Conservation (phyloP, 1,140 invertebrate genomes). For the Pseudomyrmex sp. region DNA sequence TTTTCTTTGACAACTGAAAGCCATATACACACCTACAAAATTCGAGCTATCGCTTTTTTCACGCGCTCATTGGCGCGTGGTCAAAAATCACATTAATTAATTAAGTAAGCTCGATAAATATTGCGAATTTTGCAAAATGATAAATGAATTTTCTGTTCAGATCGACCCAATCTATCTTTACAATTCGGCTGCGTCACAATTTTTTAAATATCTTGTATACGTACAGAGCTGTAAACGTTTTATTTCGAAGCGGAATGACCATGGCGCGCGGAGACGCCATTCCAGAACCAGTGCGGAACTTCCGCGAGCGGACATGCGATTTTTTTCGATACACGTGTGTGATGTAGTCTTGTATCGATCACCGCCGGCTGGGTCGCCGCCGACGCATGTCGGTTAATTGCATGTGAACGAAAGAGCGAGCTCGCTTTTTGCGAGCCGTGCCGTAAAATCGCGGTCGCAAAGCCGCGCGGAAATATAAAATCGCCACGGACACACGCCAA, state of each 20-base stretch:
- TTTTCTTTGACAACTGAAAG: too few species aligned
- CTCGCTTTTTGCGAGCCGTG: slow-evolving; percentile 13
- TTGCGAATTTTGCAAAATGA: not conserved
- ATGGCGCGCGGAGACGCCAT: not conserved
- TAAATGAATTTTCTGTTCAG: too few species aligned
- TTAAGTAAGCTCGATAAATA: too few species aligned
- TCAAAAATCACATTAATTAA: too few species aligned
- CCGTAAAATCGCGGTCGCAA: slow-evolving; percentile 43
- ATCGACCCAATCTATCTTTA: too few species aligned
- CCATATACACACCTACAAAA: too few species aligned
- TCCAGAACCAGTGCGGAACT: not conserved
- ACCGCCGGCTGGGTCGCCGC: slow-evolving; percentile 14
- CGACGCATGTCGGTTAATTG: slow-evolving; percentile 44
- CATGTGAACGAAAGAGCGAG: slow-evolving; percentile 38
- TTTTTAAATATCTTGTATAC: too few species aligned
- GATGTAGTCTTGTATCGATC: slow-evolving; percentile 44
- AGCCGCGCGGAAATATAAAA: slow-evolving; percentile 44
- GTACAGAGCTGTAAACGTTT: slow-evolving; percentile 11
- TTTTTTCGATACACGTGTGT: not conserved
- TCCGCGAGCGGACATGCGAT: slow-evolving; percentile 9
- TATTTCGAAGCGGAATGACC: slow-evolving; percentile 1
- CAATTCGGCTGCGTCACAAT: too few species aligned
- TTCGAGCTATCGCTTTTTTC: too few species aligned
- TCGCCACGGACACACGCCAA: not conserved
- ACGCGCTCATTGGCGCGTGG: too few species aligned